Evolutionary conservation across 2,113 vertebrate genomes (phyloP), one percentile per base, ranked within the genome.

Genomic region (Panurus biarmicus): DNA sequence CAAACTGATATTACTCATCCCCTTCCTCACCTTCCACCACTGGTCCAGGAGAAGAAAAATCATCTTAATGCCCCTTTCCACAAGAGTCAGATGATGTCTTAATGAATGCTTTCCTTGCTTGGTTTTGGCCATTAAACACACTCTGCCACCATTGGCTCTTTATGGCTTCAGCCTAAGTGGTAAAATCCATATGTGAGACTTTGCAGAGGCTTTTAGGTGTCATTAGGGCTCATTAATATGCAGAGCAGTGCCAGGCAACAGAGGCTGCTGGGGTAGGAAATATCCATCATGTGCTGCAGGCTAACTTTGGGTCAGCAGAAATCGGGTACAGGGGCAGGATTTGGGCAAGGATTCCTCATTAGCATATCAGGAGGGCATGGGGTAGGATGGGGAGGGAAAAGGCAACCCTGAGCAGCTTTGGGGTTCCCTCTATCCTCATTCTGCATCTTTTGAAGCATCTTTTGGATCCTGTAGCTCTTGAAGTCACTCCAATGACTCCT

Each of bases 161-260:
- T 47, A 64, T 90, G 65, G 79, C 90, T 84, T 78, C 5, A 6
- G 64, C 64, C 56, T 82, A 66, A 95, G 87, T 87, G 85, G 42
- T 95, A 56, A 89, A 92, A 92, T 92, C 65, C 61, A 35, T 94
- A 61, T 45, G 67, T 83, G 67, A 91, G 71, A 44, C 47, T 88
- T 65, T 82, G 81, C 93, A 89, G 87, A 65, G 69, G 94, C 89
- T 93, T 95, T 94, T 94, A 89, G 73, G n/a, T 89, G 58, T 90
- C 87, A 67, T 88, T 85, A 91, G 83, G 64, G 53, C 70, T 78
- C 38, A 13, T 95, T 87, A 93, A 66, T 86, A 82, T 90, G 82
- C 89, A 87, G 69, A 80, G 65, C 78, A 77, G 6, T 24, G 33
- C 91, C 44, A 38, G 11, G 18, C 26, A 19, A 5, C 54, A 67